phyloP scores from a whole-genome alignment of 2,113 vertebrate species.

The Acrocephalus kingi region DNA sequence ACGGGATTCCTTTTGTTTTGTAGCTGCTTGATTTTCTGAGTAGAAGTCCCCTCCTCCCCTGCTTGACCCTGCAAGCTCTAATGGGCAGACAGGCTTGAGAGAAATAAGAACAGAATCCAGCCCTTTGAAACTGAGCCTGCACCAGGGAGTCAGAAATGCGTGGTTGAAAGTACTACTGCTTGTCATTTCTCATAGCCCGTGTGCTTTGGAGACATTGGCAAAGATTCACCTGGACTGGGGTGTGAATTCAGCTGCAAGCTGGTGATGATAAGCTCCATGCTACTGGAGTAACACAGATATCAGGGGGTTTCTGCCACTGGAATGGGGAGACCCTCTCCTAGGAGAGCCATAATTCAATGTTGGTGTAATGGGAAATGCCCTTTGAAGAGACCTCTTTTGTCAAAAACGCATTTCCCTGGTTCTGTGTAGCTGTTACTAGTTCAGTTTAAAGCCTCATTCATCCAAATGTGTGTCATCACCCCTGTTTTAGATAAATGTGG shows the following conservation, averaged over 20 bases:
- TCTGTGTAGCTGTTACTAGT: not conserved
- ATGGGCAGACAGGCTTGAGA: not conserved
- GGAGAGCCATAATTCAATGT: not conserved
- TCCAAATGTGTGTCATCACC: conserved; percentile 36
- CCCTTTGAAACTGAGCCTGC: conserved; percentile 39
- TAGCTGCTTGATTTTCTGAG: conserved; percentile 30
- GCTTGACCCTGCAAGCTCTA: not conserved
- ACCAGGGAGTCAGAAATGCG: not conserved
- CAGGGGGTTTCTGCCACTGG: not conserved
- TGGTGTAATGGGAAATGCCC: not conserved
- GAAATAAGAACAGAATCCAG: not conserved
- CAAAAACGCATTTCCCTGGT: not conserved
- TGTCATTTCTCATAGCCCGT: not conserved
- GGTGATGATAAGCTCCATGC: not conserved
- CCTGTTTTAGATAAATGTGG: not conserved
- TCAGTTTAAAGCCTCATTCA: not conserved
- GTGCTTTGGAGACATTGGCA: not conserved
- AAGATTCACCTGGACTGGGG: not conserved
- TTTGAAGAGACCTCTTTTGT: not conserved
- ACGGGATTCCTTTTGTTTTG: conserved; percentile 51
- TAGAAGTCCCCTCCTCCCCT: conserved; percentile 9
- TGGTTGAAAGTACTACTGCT: not conserved
- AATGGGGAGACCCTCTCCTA: not conserved
- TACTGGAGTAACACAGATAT: not conserved
- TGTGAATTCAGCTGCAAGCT: not conserved